Conservation (phyloP, 2,888 invertebrate genomes). For the Danaus chrysippus region DNA sequence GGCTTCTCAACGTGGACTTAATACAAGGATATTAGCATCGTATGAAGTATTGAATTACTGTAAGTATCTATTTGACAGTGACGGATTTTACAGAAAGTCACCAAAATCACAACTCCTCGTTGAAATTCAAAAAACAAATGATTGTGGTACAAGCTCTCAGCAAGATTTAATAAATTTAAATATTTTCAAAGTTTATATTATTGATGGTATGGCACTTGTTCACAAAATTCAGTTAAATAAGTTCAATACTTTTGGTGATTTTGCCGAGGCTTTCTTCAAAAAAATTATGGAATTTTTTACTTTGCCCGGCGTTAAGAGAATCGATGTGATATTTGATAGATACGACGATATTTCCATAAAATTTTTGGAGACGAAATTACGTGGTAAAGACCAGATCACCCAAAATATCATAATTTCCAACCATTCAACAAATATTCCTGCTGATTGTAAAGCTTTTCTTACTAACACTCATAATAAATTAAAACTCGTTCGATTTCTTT, state of each 20-base stretch:
- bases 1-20: conserved; percentile 15
- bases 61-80: neutral
- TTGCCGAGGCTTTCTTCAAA: conserved; percentile 25
- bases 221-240: conserved; percentile 16
- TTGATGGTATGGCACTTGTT: conserved; percentile 20
- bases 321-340: conserved; percentile 16
- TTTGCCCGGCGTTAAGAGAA: conserved; percentile 8
- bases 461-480: conserved; percentile 37
- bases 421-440: no score
- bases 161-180: conserved; percentile 10
- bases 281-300: conserved; percentile 22
- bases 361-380: no score
- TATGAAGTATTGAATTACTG: neutral
- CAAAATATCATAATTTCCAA: no score
- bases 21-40: conserved; percentile 13
- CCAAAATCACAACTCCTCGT: conserved; percentile 1
- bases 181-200: conserved; percentile 11
- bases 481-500: conserved; percentile 35
- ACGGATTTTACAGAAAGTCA: conserved; percentile 1
- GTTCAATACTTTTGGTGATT: conserved; percentile 11
- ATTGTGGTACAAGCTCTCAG: conserved; percentile 14
- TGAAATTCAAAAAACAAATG: conserved; percentile 13
- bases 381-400: no score
- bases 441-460: no score
- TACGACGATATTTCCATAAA: no score